These are phyloP conservation scores for Porites australiensis DNA, from an alignment of 64 coral and sea anemone species.

Conservation along the genomic window DNA sequence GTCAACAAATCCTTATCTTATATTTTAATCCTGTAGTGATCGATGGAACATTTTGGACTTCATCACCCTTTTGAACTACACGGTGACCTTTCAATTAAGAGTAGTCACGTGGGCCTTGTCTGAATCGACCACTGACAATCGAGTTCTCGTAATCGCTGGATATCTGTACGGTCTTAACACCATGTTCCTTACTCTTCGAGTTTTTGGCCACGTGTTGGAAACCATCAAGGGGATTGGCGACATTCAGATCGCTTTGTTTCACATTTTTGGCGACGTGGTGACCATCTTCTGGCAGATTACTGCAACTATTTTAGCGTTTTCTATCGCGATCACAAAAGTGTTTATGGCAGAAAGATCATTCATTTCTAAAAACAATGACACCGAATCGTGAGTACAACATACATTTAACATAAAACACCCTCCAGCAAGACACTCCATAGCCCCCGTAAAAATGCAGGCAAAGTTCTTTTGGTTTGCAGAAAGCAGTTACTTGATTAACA, in stretches of 20 bases:
- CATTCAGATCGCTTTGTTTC: not conserved
- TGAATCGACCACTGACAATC: not conserved
- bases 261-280: too few species aligned
- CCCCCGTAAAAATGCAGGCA: too few species aligned
- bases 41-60: too few species aligned
- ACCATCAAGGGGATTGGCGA: not conserved
- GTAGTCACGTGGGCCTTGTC: not conserved
- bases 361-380: not conserved
- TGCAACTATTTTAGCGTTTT: not conserved
- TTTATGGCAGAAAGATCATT: not conserved
- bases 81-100: too few species aligned
- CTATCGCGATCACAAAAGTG: not conserved
- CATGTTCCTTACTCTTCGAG: not conserved
- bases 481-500: too few species aligned
- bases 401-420: too few species aligned
- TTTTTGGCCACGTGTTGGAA: not conserved
- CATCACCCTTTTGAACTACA: too few species aligned
- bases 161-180: not conserved
- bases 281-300: not conserved
- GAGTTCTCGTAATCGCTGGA: not conserved
- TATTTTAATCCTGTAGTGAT: too few species aligned
- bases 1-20: too few species aligned
- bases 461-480: too few species aligned
- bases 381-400: too few species aligned
- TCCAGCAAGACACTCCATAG: too few species aligned